These are phyloP conservation scores for Heliornis fulica DNA, from an alignment of 2,113 vertebrate genomes.

Conservation along the genomic window DNA sequence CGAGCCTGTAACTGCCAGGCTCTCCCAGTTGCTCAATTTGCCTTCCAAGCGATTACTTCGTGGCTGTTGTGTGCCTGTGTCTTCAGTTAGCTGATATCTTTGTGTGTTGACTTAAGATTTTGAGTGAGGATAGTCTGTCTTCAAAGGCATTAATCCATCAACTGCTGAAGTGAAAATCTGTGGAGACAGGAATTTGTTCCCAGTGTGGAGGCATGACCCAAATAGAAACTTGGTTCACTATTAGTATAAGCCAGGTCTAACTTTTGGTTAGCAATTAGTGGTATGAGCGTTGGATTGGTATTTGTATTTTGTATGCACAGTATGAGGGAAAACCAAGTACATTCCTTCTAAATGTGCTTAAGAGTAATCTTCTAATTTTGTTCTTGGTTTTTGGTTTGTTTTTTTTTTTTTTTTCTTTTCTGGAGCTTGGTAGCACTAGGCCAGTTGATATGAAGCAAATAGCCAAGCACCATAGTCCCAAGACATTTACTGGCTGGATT, in stretches of 20 bases:
- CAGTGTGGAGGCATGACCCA: not conserved
- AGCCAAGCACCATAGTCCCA: not conserved
- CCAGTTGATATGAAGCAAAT: not conserved
- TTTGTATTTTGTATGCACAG: not conserved
- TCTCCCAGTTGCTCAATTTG: not conserved
- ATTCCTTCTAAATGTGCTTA: not conserved
- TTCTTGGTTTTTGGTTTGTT: not conserved
- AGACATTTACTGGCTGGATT: not conserved
- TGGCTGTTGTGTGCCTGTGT: not conserved
- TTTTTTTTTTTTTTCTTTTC: not conserved
- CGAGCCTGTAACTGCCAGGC: rapidly evolving
- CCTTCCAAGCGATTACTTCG: not conserved
- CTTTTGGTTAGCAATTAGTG: not conserved
- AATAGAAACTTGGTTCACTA: not conserved
- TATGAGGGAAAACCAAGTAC: not conserved
- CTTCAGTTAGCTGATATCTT: not conserved
- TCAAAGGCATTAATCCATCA: not conserved
- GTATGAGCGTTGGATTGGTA: not conserved
- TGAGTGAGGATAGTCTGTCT: not conserved
- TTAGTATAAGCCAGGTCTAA: not conserved
- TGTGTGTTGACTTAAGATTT: not conserved
- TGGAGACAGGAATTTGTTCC: not conserved
- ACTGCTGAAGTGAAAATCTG: not conserved
- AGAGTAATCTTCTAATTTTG: not conserved
- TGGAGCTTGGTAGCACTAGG: not conserved